Conservation (phyloP, 2,797 vertebrate species). For the Paramormyrops hopkinsi region DNA sequence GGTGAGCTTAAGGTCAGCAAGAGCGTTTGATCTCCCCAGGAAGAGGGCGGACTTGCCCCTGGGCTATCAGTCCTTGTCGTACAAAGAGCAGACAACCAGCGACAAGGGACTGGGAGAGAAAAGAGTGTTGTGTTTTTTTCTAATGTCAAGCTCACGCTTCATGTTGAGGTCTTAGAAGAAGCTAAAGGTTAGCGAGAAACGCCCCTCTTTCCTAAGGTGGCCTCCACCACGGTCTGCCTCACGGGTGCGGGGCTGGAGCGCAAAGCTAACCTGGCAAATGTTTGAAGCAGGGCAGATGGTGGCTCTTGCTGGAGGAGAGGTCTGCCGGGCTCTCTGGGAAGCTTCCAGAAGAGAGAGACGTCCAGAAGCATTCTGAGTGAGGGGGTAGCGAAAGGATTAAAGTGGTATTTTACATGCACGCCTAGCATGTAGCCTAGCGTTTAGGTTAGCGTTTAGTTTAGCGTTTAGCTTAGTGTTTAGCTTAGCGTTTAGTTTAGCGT, state of each 20-base stretch:
- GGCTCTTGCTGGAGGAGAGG: background rate
- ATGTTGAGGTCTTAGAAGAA: background rate
- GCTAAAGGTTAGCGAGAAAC: background rate
- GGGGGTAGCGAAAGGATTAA: background rate
- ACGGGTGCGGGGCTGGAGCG: background rate
- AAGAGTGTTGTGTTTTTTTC: background rate
- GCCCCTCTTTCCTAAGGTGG: background rate
- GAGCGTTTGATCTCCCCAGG: background rate
- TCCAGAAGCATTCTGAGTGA: background rate
- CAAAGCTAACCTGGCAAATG: background rate
- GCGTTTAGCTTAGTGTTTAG: too few relatives aligned
- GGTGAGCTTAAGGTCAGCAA: background rate
- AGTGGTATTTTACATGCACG: background rate
- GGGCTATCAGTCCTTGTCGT: background rate
- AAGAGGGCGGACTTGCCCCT: background rate
- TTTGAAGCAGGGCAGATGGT: background rate
- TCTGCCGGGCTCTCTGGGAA: background rate
- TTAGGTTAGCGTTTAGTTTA: background rate
- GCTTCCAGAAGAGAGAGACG: slow-evolving; percentile 1
- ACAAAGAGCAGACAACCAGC: background rate
- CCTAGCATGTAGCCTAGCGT: background rate
- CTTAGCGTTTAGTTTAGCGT: too few relatives aligned
- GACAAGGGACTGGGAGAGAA: background rate
- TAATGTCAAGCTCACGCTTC: background rate
- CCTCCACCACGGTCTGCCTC: background rate